phyloP scores from a whole-genome alignment of 2,113 vertebrate genomes.

The Muscicapa adusta region DNA sequence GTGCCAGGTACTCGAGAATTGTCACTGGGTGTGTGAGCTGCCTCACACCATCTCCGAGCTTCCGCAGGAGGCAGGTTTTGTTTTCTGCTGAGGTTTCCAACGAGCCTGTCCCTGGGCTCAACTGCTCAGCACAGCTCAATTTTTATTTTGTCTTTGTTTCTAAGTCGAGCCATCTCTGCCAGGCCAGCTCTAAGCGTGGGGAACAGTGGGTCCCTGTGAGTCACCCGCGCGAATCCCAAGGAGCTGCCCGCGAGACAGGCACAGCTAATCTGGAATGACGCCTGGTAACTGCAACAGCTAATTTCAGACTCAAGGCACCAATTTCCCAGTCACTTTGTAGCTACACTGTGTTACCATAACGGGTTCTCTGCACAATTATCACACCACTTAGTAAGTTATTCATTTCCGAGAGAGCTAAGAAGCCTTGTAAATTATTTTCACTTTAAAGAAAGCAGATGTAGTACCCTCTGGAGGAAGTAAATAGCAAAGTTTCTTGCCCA shows the following conservation, averaged over 20 bases:
- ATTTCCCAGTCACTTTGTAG: conserved; percentile 72
- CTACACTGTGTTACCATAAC: conserved; percentile 44
- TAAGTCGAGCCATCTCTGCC: neutral
- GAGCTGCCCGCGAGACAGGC: conserved; percentile 55
- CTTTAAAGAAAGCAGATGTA: neutral
- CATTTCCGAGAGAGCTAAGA: neutral
- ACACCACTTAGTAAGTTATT: conserved; percentile 44
- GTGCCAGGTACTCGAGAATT: conserved; percentile 30
- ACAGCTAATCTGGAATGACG: conserved; percentile 48
- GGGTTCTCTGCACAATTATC: conserved; percentile 48
- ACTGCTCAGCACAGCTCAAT: neutral
- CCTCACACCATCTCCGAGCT: neutral
- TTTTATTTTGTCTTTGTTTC: neutral
- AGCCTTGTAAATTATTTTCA: neutral
- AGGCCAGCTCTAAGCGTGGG: neutral
- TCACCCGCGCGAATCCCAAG: neutral
- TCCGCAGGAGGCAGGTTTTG: neutral
- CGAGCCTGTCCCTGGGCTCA: neutral
- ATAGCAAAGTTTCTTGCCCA: neutral
- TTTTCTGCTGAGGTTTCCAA: neutral
- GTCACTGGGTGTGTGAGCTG: neutral
- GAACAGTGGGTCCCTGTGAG: neutral
- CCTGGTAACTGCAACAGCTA: conserved; percentile 68
- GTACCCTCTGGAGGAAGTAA: neutral
- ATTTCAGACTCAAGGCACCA: conserved; percentile 68